These are phyloP conservation scores for Acanthopleura granulata DNA, from an alignment of 2,888 invertebrate species.

Conservation along the genomic window DNA sequence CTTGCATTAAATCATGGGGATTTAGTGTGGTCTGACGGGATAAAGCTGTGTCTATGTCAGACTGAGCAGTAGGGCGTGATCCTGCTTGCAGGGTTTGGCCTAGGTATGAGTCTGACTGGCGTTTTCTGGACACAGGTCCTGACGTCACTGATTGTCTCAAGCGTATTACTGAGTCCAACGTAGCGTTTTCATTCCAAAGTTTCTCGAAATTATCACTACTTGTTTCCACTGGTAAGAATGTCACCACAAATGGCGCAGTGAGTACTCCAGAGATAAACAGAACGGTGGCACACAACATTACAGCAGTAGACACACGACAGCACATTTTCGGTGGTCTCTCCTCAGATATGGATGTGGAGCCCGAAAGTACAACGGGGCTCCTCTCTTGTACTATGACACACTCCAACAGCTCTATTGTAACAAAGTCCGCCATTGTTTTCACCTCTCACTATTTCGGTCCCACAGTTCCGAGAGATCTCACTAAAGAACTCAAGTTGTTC, in stretches of 20 bases:
- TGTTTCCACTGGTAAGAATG: neutral
- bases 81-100: neutral
- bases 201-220: too few relatives aligned
- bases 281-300: neutral
- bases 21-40: neutral
- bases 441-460: neutral
- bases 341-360: too few relatives aligned
- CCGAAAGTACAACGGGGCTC: too few relatives aligned
- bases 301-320: neutral
- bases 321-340: neutral
- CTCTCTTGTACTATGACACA: too few relatives aligned
- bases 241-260: neutral
- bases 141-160: neutral
- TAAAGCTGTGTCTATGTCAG: neutral
- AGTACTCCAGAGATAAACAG: neutral
- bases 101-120: neutral
- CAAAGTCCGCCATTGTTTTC: neutral
- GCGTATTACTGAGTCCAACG: neutral
- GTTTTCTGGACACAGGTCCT: too few relatives aligned
- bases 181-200: neutral
- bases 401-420: neutral
- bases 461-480: too few relatives aligned
- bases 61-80: neutral
- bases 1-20: slow-evolving; percentile 7
- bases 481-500: too few relatives aligned